Conservation (phyloP, 2,888 invertebrate genomes). For the Labia minor region DNA sequence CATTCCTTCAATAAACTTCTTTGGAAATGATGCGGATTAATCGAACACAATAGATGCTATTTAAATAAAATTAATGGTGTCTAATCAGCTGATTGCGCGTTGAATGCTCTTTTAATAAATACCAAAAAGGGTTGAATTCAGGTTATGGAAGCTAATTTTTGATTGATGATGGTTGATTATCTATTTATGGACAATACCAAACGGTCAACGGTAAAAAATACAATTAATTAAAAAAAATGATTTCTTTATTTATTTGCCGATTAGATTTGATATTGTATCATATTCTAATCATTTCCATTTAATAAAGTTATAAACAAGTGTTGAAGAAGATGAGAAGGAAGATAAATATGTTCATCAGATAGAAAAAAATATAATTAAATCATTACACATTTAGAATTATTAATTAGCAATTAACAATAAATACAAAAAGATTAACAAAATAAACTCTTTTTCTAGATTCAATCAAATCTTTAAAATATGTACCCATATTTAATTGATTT, state of each 20-base stretch:
- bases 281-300: background rate
- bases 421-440: no score
- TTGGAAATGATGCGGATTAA: no score
- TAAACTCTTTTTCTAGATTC: no score
- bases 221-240: background rate
- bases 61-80: background rate
- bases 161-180: conserved; percentile 4
- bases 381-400: background rate
- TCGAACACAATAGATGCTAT: no score
- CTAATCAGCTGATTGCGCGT: background rate
- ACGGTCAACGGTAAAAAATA: background rate
- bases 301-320: background rate
- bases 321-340: background rate
- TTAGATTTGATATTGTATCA: no score
- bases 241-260: background rate
- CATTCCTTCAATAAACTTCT: no score
- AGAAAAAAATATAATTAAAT: background rate
- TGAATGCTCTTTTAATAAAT: conserved; percentile 2
- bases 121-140: background rate
- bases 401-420: background rate
- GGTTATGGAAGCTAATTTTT: background rate
- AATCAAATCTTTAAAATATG: no score
- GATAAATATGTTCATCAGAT: background rate
- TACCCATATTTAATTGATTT: no score
- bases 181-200: background rate